These are phyloP conservation scores for Drosophila fuyamai DNA, from an alignment of 1,140 invertebrate genomes.

Conservation along the genomic window DNA sequence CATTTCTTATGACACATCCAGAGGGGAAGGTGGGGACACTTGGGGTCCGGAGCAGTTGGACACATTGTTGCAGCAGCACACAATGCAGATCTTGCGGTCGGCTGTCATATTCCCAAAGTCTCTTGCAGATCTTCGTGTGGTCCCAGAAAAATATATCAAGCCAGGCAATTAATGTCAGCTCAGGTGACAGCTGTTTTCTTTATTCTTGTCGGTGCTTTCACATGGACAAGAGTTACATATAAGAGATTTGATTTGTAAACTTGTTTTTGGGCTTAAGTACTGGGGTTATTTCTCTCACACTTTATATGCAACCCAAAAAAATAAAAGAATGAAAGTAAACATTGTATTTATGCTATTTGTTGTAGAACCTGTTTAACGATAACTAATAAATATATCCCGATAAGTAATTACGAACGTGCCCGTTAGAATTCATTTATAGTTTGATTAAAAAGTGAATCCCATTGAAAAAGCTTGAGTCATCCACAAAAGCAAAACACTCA, in stretches of 20 bases:
- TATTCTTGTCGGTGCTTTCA: conserved; percentile 31
- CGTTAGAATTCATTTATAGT: conserved; percentile 31
- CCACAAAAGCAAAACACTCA: conserved; percentile 17
- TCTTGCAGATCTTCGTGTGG: conserved; percentile 55
- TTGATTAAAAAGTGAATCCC: conserved; percentile 18
- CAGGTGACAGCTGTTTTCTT: conserved; percentile 58
- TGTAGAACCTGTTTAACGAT: not conserved
- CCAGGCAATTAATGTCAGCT: conserved; percentile 68
- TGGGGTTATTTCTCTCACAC: not conserved
- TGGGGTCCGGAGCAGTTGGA: conserved; percentile 29
- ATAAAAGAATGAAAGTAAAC: not conserved
- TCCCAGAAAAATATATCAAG: conserved; percentile 57
- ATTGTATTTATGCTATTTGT: not conserved
- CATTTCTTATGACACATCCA: conserved; percentile 52
- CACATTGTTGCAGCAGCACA: conserved; percentile 49
- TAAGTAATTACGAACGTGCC: not conserved
- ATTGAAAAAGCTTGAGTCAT: conserved; percentile 57
- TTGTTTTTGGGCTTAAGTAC: not conserved
- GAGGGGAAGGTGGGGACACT: not conserved
- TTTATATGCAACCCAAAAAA: not conserved
- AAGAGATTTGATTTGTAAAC: not conserved
- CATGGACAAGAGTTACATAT: conserved; percentile 10
- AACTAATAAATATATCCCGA: not conserved
- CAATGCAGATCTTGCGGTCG: conserved; percentile 44
- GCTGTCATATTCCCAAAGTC: conserved; percentile 58